Base-by-base conservation (phyloP, 2,797 vertebrate species). In the Vespertilio murinus region DNA sequence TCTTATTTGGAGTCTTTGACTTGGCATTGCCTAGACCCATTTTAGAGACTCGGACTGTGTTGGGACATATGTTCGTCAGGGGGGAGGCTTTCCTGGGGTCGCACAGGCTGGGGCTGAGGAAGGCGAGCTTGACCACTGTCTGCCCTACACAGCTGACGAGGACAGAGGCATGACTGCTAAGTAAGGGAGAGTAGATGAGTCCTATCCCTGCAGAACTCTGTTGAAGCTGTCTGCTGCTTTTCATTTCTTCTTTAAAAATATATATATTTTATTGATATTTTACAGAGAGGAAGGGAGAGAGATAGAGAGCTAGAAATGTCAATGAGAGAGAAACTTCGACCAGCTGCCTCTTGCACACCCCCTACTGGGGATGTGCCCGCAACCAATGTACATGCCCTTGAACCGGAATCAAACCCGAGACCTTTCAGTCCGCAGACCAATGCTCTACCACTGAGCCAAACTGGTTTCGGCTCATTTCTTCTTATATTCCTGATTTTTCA, bases 121-220 rank as follows among this genome's bases (percentile, higher is more conserved):
- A 97, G 97, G 96, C 1, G 99, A 99, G 97, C 99, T 99, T 2
- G 98, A 98, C 18, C 99, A 98, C 97, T 99, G 98, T 97, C 98
- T 99, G 49, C 99, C 98, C 0, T 99, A 99, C 97, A 99, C 98
- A 99, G 99, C 98, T 98, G 98, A 99, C 4, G 98, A 99, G 96
- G 98, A 99, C 93, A 99, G 99, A 96, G 98, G 98, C 14, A 99
- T 99, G 97, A 99, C 98, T 35, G 99, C 99, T 97, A 99, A 99
- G 91, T 99, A 98, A 0, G 99, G 99, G 0, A 99, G 99, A 94
- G 99, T 98, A 9, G 98, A 98, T 0, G 98, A 99, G 79, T 99
- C 99, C 18, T 99, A 99, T 95, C 99, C 98, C 73, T 99, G 99
- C 90, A 99, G 99, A 98, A 99, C 98, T 6, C 99, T 99, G n/a